Base-by-base conservation (phyloP, 2,113 vertebrate species). In the Pseudopodoces humilis region DNA sequence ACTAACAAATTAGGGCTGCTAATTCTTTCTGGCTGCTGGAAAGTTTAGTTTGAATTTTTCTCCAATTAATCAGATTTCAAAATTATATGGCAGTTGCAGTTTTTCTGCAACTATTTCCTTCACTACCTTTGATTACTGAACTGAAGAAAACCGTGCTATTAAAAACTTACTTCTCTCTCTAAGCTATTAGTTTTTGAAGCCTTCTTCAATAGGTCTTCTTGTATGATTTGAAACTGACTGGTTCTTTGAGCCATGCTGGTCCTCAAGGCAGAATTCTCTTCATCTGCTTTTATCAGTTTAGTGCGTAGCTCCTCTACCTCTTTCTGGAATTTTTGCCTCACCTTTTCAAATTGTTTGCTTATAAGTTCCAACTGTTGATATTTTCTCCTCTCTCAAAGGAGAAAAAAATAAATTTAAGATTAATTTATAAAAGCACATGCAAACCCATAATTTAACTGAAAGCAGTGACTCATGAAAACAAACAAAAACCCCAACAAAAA, bases 171-270 rank as follows among this genome's bases (percentile, higher is more conserved):
- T 97, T 99, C 98, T 97, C 95, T 98, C 92, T 99, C 98, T 25
- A 99, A 97, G 82, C 95, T 98, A 47, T 93, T 97, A 71, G 98
- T 95, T 89, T 98, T 98, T 89, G 98, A 98, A 96, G 97, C 98
- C 97, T 98, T 99, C 91, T 98, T 98, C 96, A 99, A 69, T 12
- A 99, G 97, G 74, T 99, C 99, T 28, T 98, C 97, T 96, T 99
- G 99, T 94, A 99, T 98, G 89, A 95, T 96, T 91, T 99, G 98
- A 97, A 99, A 99, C 87, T 99, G 99, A 74, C 97, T 98, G 75
- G 98, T 97, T 96, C 98, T 98, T 95, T 99, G 99, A 37, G 97
- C 97, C 98, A 99, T 99, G 93, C 98, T 98, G 97, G 91, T 97
- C 97, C 98, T 98, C 96, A 99, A 98, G 63, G 98, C 96, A 47